These are phyloP conservation scores for Aspidiotus destructor DNA, from an alignment of 2,888 invertebrate species.

Conservation along the genomic window DNA sequence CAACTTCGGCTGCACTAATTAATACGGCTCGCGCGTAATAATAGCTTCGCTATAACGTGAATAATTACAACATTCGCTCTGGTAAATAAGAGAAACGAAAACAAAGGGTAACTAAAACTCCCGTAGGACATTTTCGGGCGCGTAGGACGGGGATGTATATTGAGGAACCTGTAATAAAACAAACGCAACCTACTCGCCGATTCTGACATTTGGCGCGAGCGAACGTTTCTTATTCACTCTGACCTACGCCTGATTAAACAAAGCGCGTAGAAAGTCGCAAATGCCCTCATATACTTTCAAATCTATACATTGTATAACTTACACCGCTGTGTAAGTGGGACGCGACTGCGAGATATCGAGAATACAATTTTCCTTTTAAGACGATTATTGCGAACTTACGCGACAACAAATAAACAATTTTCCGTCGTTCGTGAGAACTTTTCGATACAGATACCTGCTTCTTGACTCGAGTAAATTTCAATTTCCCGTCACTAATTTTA, in stretches of 20 bases:
- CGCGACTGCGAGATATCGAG: too few relatives aligned
- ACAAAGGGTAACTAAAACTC: conserved; percentile 28
- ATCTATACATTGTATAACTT: too few relatives aligned
- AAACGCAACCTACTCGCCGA: background rate
- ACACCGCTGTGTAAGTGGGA: too few relatives aligned
- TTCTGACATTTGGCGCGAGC: background rate
- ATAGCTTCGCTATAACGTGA: conserved; percentile 28
- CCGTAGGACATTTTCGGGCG: conserved; percentile 25
- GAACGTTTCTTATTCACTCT: background rate
- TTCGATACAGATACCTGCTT: too few relatives aligned
- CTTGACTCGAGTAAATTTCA: too few relatives aligned
- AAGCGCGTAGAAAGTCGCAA: too few relatives aligned
- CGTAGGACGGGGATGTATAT: conserved; percentile 15
- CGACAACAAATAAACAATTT: too few relatives aligned
- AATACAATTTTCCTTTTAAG: too few relatives aligned
- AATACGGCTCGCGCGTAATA: conserved; percentile 27
- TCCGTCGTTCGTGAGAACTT: too few relatives aligned
- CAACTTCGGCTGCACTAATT: conserved; percentile 29
- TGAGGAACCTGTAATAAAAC: conserved; percentile 4
- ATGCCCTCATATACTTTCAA: too few relatives aligned
- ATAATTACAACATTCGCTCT: conserved; percentile 27
- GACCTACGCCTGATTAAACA: background rate
- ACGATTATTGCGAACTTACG: too few relatives aligned
- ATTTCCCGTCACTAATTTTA: too few relatives aligned
- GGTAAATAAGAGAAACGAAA: conserved; percentile 29